Conservation (phyloP, 2,113 vertebrate species). For the Gymnarchus niloticus region DNA sequence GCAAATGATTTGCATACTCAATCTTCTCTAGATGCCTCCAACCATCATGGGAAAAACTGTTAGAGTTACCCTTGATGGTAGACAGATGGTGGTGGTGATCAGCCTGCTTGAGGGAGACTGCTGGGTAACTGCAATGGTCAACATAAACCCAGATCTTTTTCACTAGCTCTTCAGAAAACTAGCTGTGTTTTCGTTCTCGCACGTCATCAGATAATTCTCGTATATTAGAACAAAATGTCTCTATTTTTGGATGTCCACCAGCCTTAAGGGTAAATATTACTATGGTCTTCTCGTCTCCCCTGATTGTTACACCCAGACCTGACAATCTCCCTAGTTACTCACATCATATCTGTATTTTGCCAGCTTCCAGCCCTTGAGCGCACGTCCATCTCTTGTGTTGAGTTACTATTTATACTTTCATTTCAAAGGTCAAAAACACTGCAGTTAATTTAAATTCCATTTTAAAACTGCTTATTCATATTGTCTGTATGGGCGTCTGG, state of each 20-base stretch:
- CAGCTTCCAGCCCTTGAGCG: background rate
- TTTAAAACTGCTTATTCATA: background rate
- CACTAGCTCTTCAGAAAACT: background rate
- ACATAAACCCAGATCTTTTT: background rate
- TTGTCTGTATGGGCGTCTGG: background rate
- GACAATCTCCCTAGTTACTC: no score
- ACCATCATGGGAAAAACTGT: background rate
- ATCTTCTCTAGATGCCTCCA: background rate
- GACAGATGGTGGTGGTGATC: no score
- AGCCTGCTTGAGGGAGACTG: background rate
- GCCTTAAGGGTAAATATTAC: background rate
- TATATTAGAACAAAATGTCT: no score
- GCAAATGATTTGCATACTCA: no score
- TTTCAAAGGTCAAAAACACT: conserved; percentile 6
- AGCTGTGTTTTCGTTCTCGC: background rate
- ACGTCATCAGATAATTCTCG: background rate
- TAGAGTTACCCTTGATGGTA: no score
- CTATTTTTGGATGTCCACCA: background rate
- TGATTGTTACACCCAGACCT: background rate
- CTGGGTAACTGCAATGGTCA: background rate
- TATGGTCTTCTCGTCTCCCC: no score
- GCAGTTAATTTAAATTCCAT: conserved; percentile 1
- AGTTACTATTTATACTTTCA: background rate
- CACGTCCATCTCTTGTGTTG: background rate
- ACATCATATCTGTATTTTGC: no score